Percentiles rank a stretch among this genome's conserved stretches.
phyloP scores from a whole-genome alignment of 1,140 invertebrate species.

The Phenacoccus solenopsis region DNA sequence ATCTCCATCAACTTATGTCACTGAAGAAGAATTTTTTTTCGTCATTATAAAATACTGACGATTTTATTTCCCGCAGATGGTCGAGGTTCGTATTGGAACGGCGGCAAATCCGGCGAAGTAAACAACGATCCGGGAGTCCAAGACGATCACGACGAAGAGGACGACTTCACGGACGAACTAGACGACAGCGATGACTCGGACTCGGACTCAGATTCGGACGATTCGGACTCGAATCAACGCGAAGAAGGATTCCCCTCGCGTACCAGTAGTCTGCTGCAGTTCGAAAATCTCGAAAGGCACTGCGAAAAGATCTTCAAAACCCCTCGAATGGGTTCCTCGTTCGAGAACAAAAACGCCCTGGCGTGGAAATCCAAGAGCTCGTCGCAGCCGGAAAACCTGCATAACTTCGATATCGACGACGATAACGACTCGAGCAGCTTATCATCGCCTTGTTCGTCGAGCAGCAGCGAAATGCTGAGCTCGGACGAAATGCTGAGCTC shows the following conservation, averaged over 20 bases:
- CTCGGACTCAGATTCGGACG: neutral
- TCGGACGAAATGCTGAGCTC: constrained; percentile 18
- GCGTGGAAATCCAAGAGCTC: constrained; percentile 30
- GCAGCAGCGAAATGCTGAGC: constrained; percentile 24
- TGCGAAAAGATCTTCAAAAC: constrained; percentile 33
- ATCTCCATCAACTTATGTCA: too few relatives aligned
- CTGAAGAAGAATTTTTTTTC: too few relatives aligned
- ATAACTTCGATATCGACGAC: neutral
- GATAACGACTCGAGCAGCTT: neutral
- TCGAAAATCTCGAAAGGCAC: constrained; percentile 60
- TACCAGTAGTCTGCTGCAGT: constrained; percentile 63
- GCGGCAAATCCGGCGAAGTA: constrained; percentile 33
- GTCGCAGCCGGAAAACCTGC: constrained; percentile 9
- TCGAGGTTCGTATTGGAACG: constrained; percentile 38
- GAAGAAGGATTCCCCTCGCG: constrained; percentile 36
- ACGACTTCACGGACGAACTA: neutral
- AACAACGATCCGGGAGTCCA: constrained; percentile 35
- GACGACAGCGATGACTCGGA: constrained; percentile 24
- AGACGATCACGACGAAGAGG: constrained; percentile 35
- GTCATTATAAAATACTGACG: too few relatives aligned
- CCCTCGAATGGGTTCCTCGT: constrained; percentile 20
- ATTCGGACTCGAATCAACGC: neutral
- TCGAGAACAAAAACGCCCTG: constrained; percentile 33
- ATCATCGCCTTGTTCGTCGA: constrained; percentile 29
- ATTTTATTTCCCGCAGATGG: neutral